Conservation (phyloP, 1,140 invertebrate species). For the Anastrepha ludens region DNA sequence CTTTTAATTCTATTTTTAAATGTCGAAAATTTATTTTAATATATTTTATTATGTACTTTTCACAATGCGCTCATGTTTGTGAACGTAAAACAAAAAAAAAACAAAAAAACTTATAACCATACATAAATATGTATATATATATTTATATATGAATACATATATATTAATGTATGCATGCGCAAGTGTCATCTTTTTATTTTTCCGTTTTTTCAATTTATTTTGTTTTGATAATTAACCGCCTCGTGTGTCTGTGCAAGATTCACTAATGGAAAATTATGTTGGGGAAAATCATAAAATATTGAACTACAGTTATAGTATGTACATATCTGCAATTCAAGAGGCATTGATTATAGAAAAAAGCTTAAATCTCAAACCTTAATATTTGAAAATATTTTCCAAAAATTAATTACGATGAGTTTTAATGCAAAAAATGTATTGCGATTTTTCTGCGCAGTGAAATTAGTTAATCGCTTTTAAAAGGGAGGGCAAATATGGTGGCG, state of each 20-base stretch:
- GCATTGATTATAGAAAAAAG: no score
- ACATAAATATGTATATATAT: neutral
- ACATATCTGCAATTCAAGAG: no score
- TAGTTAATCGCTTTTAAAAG: constrained; percentile 10
- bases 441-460: constrained; percentile 33
- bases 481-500: neutral
- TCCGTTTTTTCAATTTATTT: neutral
- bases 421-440: neutral
- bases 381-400: neutral
- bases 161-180: no score
- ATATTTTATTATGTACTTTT: neutral
- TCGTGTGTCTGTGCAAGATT: neutral
- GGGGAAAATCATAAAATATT: constrained; percentile 7
- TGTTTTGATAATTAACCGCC: constrained; percentile 34
- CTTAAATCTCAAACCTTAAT: no score
- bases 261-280: constrained; percentile 31
- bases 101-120: no score
- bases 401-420: constrained; percentile 12
- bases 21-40: constrained; percentile 34
- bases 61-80: no score
- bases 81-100: no score
- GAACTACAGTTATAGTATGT: no score
- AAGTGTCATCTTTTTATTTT: constrained; percentile 24
- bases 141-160: neutral
- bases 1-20: constrained; percentile 30